Evolutionary conservation across 2,797 vertebrate species (phyloP).

Genomic region (Alectoris magna): DNA sequence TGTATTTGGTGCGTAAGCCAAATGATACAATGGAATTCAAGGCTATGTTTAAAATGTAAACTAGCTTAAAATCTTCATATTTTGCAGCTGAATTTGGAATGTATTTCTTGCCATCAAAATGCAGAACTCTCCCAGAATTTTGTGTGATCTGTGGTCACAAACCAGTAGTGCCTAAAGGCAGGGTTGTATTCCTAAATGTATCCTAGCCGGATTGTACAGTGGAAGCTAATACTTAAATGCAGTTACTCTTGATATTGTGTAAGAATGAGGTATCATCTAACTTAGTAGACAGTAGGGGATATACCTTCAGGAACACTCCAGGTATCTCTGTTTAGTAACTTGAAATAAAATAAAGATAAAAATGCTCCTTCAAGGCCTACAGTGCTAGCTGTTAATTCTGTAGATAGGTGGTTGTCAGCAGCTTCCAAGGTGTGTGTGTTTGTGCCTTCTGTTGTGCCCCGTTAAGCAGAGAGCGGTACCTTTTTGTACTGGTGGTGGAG

Average conservation of each 20-base stretch:
- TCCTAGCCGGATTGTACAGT: neutral
- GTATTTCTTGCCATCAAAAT: neutral
- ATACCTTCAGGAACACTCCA: neutral
- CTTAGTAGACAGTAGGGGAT: neutral
- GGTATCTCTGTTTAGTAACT: neutral
- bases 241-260: neutral
- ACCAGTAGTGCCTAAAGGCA: neutral
- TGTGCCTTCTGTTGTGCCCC: neutral
- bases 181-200: neutral
- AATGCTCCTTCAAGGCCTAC: neutral
- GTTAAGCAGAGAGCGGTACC: neutral
- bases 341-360: neutral
- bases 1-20: neutral
- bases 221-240: neutral
- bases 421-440: neutral
- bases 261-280: neutral
- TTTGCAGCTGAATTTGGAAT: neutral
- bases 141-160: neutral
- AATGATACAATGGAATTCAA: neutral
- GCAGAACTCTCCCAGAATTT: neutral
- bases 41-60: neutral
- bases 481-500: neutral
- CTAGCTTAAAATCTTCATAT: neutral
- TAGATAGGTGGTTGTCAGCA: neutral
- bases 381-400: neutral